phyloP scores from a whole-genome alignment of 2,797 vertebrate genomes.

The Poeciliopsis presidionis region DNA sequence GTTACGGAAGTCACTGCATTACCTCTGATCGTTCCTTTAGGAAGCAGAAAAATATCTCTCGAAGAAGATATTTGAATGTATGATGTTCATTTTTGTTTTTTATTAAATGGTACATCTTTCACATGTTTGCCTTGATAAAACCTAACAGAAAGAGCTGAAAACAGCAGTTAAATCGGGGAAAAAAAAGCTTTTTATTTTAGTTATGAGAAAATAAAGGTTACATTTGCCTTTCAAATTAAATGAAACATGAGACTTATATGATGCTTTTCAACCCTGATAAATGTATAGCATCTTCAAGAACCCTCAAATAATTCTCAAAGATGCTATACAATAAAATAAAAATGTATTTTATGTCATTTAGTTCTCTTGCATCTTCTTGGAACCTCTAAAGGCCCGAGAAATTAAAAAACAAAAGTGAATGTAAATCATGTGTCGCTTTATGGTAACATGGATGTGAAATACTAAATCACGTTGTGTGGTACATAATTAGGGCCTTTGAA shows the following conservation, averaged over 20 bases:
- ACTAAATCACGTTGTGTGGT: constrained; percentile 17
- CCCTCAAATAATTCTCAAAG: too few species aligned
- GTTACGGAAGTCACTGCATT: constrained; percentile 15
- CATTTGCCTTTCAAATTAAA: neutral
- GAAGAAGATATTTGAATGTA: neutral
- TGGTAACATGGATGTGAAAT: constrained; percentile 15
- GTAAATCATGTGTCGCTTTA: constrained; percentile 1
- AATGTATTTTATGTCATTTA: neutral
- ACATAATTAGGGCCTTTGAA: neutral
- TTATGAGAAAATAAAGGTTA: neutral
- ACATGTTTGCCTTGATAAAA: neutral
- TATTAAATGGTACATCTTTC: neutral
- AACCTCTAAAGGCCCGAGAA: neutral
- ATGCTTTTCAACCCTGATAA: too few species aligned
- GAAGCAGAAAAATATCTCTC: constrained; percentile 9
- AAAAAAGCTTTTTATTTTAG: neutral
- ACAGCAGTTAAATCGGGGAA: neutral
- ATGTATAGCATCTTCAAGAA: too few species aligned
- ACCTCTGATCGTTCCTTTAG: constrained; percentile 29
- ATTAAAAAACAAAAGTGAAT: neutral
- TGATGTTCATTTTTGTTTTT: neutral
- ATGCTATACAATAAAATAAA: too few species aligned
- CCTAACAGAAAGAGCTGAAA: neutral
- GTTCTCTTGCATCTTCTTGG: neutral
- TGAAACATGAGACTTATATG: too few species aligned